These are phyloP conservation scores for Tapera naevia DNA, from an alignment of 2,797 vertebrate genomes.

Conservation along the genomic window DNA sequence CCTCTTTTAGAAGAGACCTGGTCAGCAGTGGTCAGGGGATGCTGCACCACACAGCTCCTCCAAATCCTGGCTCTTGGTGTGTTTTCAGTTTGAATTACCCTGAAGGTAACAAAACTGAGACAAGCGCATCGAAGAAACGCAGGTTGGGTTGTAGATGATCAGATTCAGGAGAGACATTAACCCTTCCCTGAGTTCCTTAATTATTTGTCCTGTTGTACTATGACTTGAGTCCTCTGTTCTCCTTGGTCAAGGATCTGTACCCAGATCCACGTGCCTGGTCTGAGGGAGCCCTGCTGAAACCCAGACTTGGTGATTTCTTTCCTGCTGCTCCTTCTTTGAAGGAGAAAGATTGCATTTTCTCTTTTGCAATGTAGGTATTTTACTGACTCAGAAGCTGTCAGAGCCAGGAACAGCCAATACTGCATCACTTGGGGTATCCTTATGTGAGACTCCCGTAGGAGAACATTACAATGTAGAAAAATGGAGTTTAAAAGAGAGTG, in stretches of 20 bases:
- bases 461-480: background rate
- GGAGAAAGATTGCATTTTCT: background rate
- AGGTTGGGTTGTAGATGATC: background rate
- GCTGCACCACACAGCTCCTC: rapidly evolving
- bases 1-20: background rate
- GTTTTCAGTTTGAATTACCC: background rate
- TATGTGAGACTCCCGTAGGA: background rate
- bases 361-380: background rate
- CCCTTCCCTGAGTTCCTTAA: background rate
- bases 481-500: background rate
- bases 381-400: background rate
- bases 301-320: background rate
- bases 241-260: background rate
- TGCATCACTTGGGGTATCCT: background rate
- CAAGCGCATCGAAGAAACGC: background rate
- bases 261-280: too few relatives aligned
- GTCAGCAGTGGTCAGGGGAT: background rate
- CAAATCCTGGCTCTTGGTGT: background rate
- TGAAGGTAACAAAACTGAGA: background rate
- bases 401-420: background rate
- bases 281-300: too few relatives aligned
- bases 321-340: background rate
- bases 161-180: too few relatives aligned
- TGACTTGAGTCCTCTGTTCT: background rate
- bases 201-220: background rate